Evolutionary conservation across 2,888 invertebrate genomes (phyloP), one percentile per base, ranked within the genome.

Genomic region (Hemistola chrysoprasaria): DNA sequence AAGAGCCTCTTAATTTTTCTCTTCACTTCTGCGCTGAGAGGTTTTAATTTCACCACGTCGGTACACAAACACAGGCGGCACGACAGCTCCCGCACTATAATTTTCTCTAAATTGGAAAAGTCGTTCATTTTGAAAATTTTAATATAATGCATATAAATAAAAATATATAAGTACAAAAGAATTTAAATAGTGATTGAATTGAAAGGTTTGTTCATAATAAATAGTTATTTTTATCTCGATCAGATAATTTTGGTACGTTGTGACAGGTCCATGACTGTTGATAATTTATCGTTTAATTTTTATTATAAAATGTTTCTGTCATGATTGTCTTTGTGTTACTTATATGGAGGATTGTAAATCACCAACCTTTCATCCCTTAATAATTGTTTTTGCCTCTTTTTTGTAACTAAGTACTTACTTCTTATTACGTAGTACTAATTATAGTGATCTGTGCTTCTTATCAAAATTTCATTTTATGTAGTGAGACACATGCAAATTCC

Each of bases 51-150:
- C 24, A 79, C 72, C 9, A 85, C 81, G 58, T 88, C 88, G n/a
- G 74, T 79, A 57, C 87, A 86, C 27, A 88, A 59, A 63, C 88
- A 88, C 54, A 88, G 57, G 21, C 88, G 79, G 62, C 88, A 88
- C 10, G 88, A 81, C 47, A 87, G 65, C 64, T 88, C 88, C 35
- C 87, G 83, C 40, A 88, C 85, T 64, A 87, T 81, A 38, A 69
- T 74, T 71, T 85, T 87, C 51, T 86, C 88, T 24, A 86, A 74
- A 65, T 57, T 73, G 7, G 63, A 53, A 65, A 81, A 86, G 65
- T 88, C 85, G 59, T 87, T 78, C 87, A 86, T 88, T 65, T 61
- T 82, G 66, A 38, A 41, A 40, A 43, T 34, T 35, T 39, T 22
- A 22, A 8, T 28, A 11, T 7, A 31, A 29, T 40, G 24, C 22